A percentile compares a stretch with the other conserved stretches of the same genome.
These are phyloP conservation scores for Heptranchias perlo DNA, from an alignment of 2,113 vertebrate species.

Conservation along the genomic window DNA sequence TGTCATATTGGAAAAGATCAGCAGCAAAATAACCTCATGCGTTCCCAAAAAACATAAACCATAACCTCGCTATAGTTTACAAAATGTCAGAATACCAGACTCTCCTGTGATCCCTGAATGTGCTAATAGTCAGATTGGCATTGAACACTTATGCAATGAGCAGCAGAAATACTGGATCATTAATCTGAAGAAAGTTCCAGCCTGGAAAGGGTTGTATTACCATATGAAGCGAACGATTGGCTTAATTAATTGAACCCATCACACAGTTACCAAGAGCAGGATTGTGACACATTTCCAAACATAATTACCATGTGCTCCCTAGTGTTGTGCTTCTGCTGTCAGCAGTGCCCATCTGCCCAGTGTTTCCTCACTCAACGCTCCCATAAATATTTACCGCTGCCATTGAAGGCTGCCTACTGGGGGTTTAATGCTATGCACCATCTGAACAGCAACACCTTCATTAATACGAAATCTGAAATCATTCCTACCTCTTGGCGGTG, in stretches of 20 bases:
- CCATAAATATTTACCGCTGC: not conserved
- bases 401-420: not conserved
- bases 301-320: not conserved
- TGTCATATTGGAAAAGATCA: not conserved
- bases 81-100: not conserved
- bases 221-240: not conserved
- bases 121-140: not conserved
- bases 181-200: not conserved
- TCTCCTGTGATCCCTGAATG: not conserved
- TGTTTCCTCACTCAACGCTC: not conserved
- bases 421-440: not conserved
- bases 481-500: constrained; percentile 84
- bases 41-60: not conserved
- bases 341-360: not conserved
- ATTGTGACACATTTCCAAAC: not conserved
- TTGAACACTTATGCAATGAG: no score
- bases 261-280: not conserved
- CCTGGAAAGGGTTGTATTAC: not conserved
- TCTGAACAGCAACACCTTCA: not conserved
- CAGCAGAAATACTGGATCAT: not conserved
- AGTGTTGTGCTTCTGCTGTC: not conserved
- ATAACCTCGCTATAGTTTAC: not conserved
- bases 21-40: not conserved
- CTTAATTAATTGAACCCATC: not conserved
- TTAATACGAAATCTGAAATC: not conserved